A percentile compares a stretch with the other conserved stretches of the same genome.
phyloP scores from a whole-genome alignment of 2,113 vertebrate genomes.

The Puma concolor region DNA sequence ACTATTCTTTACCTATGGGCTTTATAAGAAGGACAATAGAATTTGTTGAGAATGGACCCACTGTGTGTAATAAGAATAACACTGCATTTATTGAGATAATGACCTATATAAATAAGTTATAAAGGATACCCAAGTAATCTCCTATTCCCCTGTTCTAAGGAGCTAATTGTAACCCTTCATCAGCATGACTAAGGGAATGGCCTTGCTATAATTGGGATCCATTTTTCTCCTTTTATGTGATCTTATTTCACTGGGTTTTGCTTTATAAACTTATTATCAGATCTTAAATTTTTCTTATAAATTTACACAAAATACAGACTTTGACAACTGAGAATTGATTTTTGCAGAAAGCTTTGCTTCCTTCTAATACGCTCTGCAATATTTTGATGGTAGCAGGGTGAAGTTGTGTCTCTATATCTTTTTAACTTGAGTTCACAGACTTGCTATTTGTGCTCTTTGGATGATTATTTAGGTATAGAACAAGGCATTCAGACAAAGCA shows the following conservation, averaged over 20 bases:
- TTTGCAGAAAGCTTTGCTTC: conserved; percentile 8
- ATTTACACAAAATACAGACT: conserved; percentile 5
- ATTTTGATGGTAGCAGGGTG: not conserved
- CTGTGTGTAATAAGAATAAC: not conserved
- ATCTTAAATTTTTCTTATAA: conserved; percentile 31
- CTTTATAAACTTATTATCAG: not conserved
- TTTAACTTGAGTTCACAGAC: not conserved
- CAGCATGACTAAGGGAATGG: not conserved
- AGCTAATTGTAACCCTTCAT: not conserved
- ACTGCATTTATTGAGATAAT: not conserved
- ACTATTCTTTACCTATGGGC: not conserved
- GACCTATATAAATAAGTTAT: not conserved
- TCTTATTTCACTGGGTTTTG: not conserved
- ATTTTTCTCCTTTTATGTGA: not conserved
- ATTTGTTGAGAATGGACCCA: not conserved
- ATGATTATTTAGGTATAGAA: not conserved
- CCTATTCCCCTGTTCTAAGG: not conserved
- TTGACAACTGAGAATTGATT: conserved; percentile 25
- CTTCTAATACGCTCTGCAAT: not conserved
- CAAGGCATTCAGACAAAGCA: not conserved
- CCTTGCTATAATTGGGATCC: not conserved
- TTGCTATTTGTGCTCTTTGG: not conserved
- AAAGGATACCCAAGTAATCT: not conserved
- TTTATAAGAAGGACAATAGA: not conserved
- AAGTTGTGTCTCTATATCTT: not conserved